These are phyloP conservation scores for Drosophila insularis DNA, from an alignment of 1,140 invertebrate species.

Conservation along the genomic window DNA sequence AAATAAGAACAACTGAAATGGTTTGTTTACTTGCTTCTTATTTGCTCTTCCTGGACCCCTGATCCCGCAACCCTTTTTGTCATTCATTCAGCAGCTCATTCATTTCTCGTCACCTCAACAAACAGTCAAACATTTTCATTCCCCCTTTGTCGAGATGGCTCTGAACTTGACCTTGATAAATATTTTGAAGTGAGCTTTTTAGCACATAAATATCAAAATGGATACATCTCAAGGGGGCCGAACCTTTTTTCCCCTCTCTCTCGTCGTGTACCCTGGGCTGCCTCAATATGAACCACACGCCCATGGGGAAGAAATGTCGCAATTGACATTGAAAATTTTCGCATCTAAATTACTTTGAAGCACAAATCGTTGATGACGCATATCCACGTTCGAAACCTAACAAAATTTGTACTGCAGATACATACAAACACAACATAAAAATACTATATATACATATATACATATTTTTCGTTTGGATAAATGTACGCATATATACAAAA, in stretches of 20 bases:
- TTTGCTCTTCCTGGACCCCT: background rate
- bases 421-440: constrained; percentile 15
- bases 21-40: constrained; percentile 12
- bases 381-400: constrained; percentile 31
- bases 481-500: constrained; percentile 10
- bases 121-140: constrained; percentile 56
- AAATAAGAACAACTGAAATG: constrained; percentile 39
- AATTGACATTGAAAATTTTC: constrained; percentile 76
- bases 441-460: background rate
- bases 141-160: background rate
- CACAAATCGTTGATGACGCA: constrained; percentile 73
- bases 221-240: constrained; percentile 60
- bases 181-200: constrained; percentile 76
- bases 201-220: constrained; percentile 72
- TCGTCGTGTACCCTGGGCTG: background rate
- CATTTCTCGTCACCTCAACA: constrained; percentile 61
- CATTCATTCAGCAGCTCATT: constrained; percentile 43
- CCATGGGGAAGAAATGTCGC: constrained; percentile 33
- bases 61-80: constrained; percentile 36
- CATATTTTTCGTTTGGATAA: background rate
- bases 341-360: constrained; percentile 67
- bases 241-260: background rate
- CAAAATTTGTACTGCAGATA: constrained; percentile 10
- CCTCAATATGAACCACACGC: background rate
- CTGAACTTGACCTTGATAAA: constrained; percentile 81